A percentile compares a stretch with the other conserved stretches of the same genome.
Conservation (phyloP, 2,113 vertebrate species). For the Tupaia tana region DNA sequence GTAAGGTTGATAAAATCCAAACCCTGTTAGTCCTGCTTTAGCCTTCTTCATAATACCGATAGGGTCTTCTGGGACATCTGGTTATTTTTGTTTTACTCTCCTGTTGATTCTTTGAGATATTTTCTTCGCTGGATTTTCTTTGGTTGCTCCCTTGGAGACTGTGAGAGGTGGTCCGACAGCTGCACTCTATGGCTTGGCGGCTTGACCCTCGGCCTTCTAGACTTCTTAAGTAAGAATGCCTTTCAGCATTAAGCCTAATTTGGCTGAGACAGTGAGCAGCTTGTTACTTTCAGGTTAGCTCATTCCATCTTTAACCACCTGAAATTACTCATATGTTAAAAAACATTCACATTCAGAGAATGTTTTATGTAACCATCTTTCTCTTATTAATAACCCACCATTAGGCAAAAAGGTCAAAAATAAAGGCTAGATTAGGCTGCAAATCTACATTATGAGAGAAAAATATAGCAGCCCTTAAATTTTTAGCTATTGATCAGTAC, state of each 20-base stretch:
- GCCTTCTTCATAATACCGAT: conserved; percentile 73
- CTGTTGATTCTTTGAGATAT: conserved; percentile 76
- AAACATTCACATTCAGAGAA: conserved; percentile 55
- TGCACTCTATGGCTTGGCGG: conserved; percentile 73
- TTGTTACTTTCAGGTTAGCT: conserved; percentile 74
- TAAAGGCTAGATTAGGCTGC: conserved; percentile 41
- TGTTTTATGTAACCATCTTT: conserved; percentile 68
- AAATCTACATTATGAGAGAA: conserved; percentile 65
- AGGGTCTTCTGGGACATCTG: conserved; percentile 84
- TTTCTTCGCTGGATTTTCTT: conserved; percentile 82
- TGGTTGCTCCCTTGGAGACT: conserved; percentile 85
- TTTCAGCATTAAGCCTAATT: conserved; percentile 82
- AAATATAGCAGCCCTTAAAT: conserved; percentile 3
- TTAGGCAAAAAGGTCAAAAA: conserved; percentile 63
- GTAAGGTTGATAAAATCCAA: conserved; percentile 85
- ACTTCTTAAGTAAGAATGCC: conserved; percentile 79
- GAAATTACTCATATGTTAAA: conserved; percentile 66
- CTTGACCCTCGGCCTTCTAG: conserved; percentile 78
- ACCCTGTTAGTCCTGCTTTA: conserved; percentile 64
- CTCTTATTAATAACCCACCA: conserved; percentile 68
- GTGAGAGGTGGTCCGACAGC: conserved; percentile 77
- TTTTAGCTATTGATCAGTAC: conserved; percentile 45
- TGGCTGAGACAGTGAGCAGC: conserved; percentile 74
- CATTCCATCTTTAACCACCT: conserved; percentile 75
- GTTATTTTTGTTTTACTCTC: conserved; percentile 77